Evolutionary conservation across 2,113 vertebrate genomes (phyloP).

Genomic region (Podarcis muralis): DNA sequence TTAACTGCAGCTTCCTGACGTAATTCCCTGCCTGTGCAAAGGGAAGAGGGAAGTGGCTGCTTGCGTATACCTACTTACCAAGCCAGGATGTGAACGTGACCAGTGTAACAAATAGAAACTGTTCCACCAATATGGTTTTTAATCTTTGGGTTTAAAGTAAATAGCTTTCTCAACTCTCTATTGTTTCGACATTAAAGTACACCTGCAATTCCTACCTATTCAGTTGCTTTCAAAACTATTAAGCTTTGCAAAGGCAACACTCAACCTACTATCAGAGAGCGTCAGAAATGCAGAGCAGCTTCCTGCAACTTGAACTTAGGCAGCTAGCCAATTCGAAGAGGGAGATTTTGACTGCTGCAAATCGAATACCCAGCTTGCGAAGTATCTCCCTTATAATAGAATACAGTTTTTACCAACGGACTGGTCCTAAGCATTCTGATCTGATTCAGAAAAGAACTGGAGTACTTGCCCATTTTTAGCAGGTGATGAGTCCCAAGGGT

Average conservation of each 20-base stretch:
- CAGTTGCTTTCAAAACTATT: background rate
- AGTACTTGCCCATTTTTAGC: background rate
- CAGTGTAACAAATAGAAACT: background rate
- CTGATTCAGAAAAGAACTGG: background rate
- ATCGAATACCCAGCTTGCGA: background rate
- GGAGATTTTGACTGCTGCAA: background rate
- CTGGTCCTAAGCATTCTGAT: background rate
- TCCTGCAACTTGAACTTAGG: background rate
- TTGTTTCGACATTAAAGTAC: background rate
- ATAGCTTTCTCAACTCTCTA: background rate
- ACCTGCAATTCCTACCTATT: background rate
- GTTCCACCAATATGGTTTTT: background rate
- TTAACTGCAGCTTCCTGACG: background rate
- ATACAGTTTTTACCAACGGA: background rate
- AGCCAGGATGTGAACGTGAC: too few species aligned
- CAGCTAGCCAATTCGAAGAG: fast-evolving
- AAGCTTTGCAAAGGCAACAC: background rate
- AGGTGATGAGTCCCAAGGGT: background rate
- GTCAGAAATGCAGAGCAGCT: fast-evolving
- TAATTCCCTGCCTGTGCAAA: background rate
- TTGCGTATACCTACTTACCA: too few species aligned
- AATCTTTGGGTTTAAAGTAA: background rate
- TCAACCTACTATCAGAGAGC: background rate
- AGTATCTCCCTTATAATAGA: background rate
- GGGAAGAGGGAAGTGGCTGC: background rate